A percentile compares a stretch with the other conserved stretches of the same genome.
These are phyloP conservation scores for Hoplias malabaricus DNA, from an alignment of 2,113 vertebrate species.

Conservation along the genomic window DNA sequence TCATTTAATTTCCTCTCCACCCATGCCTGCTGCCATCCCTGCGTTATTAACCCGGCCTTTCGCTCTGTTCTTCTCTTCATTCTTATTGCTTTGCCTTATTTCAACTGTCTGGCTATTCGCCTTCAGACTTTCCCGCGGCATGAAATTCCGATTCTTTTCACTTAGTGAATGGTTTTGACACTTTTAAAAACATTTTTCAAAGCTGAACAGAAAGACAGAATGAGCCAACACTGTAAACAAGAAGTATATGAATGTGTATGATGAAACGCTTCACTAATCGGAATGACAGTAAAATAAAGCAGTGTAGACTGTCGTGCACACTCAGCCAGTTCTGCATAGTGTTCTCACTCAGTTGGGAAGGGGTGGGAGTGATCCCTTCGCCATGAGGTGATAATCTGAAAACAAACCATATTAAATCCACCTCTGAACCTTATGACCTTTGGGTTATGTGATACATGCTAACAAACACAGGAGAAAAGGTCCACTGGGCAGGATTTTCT, in stretches of 20 bases:
- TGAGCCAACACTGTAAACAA: not conserved
- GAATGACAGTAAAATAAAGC: not conserved
- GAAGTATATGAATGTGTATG: not conserved
- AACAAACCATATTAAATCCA: slow-evolving; percentile 71
- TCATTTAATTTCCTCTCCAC: slow-evolving; percentile 64
- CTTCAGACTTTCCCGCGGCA: not conserved
- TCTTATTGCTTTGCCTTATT: slow-evolving; percentile 12
- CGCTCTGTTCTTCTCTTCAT: not conserved
- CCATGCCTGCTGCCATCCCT: slow-evolving; percentile 3
- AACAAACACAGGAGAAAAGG: slow-evolving; percentile 48
- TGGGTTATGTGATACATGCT: slow-evolving; percentile 56
- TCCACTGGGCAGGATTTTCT: slow-evolving; percentile 70
- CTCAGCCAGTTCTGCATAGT: not conserved
- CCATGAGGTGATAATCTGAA: slow-evolving; percentile 73
- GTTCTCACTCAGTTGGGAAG: not conserved
- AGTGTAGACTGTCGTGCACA: not conserved
- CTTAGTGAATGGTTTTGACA: not conserved
- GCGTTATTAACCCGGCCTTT: not conserved
- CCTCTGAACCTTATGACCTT: slow-evolving; percentile 56
- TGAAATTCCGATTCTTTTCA: not conserved
- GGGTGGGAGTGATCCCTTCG: slow-evolving; percentile 45
- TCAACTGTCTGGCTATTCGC: not conserved
- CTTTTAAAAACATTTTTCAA: not conserved
- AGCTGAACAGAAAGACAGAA: not conserved
- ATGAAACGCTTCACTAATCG: not conserved